Conservation (phyloP, 2,797 vertebrate species). For the Sebastes elongatus region DNA sequence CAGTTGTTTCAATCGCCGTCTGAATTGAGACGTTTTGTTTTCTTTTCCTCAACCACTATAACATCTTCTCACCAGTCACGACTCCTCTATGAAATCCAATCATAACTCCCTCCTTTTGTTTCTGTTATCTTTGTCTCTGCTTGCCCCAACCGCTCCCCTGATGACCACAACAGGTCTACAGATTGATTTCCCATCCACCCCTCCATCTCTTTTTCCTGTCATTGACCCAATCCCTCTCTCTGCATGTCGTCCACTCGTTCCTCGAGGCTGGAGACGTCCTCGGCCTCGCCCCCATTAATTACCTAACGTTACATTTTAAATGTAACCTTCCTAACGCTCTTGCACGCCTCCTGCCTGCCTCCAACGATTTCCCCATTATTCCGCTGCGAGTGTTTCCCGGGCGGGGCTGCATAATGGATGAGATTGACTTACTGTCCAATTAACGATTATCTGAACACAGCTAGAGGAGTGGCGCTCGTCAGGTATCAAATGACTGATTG, state of each 20-base stretch:
- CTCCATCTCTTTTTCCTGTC: conserved; percentile 53
- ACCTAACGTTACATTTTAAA: conserved; percentile 60
- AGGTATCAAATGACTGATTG: conserved; percentile 64
- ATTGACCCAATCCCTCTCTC: conserved; percentile 50
- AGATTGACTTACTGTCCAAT: conserved; percentile 78
- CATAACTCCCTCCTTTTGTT: conserved; percentile 4
- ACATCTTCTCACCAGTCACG: conserved; percentile 3
- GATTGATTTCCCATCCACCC: conserved; percentile 61
- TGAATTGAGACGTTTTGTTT: not conserved
- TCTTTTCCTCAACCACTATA: not conserved
- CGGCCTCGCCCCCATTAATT: conserved; percentile 64
- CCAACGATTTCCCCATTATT: conserved; percentile 75
- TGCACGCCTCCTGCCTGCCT: conserved; percentile 55
- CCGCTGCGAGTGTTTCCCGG: conserved; percentile 60
- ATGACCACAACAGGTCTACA: conserved; percentile 52
- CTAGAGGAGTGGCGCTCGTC: conserved; percentile 51
- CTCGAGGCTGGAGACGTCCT: conserved; percentile 41
- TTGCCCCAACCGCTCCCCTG: conserved; percentile 6
- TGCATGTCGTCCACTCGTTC: conserved; percentile 47
- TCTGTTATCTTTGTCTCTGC: conserved; percentile 24
- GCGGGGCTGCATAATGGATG: conserved; percentile 77
- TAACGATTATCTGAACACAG: conserved; percentile 74
- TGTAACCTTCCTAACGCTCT: conserved; percentile 59
- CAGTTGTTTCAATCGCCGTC: not conserved
- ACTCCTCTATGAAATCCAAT: conserved; percentile 18